These are phyloP conservation scores for Anguilla pacifica DNA, from an alignment of 2,797 vertebrate genomes.

Conservation along the genomic window DNA sequence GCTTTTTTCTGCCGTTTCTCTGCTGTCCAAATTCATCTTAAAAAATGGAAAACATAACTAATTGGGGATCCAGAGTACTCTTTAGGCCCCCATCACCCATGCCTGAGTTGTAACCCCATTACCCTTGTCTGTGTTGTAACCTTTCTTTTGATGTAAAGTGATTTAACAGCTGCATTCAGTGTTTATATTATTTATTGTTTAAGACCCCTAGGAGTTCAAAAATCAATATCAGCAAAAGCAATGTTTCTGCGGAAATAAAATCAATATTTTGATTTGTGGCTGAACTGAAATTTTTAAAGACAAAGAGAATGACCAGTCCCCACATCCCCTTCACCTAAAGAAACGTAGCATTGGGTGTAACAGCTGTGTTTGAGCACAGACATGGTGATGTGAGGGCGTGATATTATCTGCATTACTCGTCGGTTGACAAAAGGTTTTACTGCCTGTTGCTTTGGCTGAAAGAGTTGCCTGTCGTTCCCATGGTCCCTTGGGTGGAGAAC, in stretches of 20 bases:
- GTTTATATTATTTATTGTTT: background rate
- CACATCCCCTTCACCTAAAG: background rate
- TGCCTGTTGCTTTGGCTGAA: slow-evolving; percentile 48
- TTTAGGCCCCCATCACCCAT: background rate
- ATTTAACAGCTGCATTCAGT: background rate
- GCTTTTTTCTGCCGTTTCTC: background rate
- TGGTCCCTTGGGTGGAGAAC: slow-evolving; percentile 51
- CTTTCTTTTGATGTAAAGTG: background rate
- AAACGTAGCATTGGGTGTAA: background rate
- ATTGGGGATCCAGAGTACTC: background rate
- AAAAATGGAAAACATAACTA: background rate
- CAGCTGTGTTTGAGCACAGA: background rate
- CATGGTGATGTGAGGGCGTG: background rate
- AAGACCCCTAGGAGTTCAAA: background rate
- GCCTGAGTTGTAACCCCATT: background rate
- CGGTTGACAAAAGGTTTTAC: slow-evolving; percentile 46
- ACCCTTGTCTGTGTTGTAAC: background rate
- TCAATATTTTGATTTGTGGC: background rate
- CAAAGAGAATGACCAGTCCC: background rate
- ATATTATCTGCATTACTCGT: background rate
- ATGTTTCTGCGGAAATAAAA: background rate
- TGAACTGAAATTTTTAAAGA: background rate
- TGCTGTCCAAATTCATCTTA: too few species aligned
- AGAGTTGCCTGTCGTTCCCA: slow-evolving; percentile 57
- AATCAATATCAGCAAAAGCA: background rate